A percentile compares a stretch with the other conserved stretches of the same genome.
phyloP scores from a whole-genome alignment of 1,140 invertebrate genomes.

The Mylabris phalerata region DNA sequence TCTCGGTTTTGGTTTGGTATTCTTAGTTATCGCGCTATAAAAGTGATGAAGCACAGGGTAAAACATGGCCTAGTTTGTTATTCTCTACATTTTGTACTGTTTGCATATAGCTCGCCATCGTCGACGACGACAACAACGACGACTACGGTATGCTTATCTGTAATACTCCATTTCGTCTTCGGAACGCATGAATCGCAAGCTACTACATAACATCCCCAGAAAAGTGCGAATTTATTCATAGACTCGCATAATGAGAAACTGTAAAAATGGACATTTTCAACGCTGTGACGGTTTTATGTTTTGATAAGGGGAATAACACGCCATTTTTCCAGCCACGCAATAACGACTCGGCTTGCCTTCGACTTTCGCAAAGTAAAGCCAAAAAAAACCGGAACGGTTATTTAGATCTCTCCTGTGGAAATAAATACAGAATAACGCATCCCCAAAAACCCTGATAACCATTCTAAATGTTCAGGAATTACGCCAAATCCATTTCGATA shows the following conservation, averaged over 20 bases:
- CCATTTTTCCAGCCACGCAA: slow-evolving; percentile 34
- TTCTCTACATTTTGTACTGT: slow-evolving; percentile 30
- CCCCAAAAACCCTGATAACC: too few species aligned
- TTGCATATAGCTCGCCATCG: too few species aligned
- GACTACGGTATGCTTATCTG: slow-evolving; percentile 33
- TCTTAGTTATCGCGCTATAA: slow-evolving; percentile 26
- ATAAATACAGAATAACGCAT: slow-evolving; percentile 14
- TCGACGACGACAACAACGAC: background rate
- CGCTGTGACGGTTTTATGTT: slow-evolving; percentile 43
- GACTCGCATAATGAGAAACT: slow-evolving; percentile 48
- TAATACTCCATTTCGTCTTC: slow-evolving; percentile 37
- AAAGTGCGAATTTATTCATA: slow-evolving; percentile 50
- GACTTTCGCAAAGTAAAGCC: too few species aligned
- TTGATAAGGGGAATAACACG: slow-evolving; percentile 45
- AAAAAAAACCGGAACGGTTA: slow-evolving; percentile 1
- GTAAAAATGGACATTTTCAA: slow-evolving; percentile 48
- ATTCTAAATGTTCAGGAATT: too few species aligned
- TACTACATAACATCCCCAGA: slow-evolving; percentile 29
- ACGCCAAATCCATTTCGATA: too few species aligned
- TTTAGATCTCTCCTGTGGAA: slow-evolving; percentile 15
- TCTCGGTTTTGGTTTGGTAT: slow-evolving; percentile 4
- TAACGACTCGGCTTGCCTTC: slow-evolving; percentile 15
- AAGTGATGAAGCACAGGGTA: slow-evolving; percentile 33
- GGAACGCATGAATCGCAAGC: slow-evolving; percentile 19
- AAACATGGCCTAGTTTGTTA: slow-evolving; percentile 39